Evolutionary conservation across 2,888 invertebrate species (phyloP), one percentile per base, ranked within the genome.

Genomic region (Stenoptilia bipunctidactyla): DNA sequence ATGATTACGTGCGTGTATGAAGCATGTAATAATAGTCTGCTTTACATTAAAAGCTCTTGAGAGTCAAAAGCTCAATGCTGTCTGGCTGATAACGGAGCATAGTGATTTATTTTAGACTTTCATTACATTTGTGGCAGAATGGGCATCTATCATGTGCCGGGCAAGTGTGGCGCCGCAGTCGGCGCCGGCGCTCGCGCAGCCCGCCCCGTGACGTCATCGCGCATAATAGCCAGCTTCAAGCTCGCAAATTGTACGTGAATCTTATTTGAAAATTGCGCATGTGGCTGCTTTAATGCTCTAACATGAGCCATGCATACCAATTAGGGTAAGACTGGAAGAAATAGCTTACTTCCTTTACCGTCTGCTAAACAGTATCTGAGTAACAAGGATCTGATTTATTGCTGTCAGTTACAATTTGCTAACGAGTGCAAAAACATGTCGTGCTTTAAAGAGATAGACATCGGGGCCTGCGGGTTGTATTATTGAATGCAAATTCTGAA

Each of bases 351-450:
- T 60, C 56, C 56, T 60, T 46, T 46, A 38, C 44, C 42, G 45
- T 44, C 41, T 42, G 43, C 44, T 46, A 52, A 52, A 45, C 46
- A 49, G 48, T 49, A 53, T 46, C 48, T 53, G 20, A 5, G 50
- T 56, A 61, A 62, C 58, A 46, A 58, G 12, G 63, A 58, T 63
- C 57, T 61, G 66, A 73, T 70, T 72, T 64, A 64, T 60, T 58
- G 59, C 62, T 66, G 75, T 68, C 73, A 65, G 64, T 68, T 68
- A 61, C 68, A 75, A 76, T 79, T 75, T 75, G 72, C 70, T 72
- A 75, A 72, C 71, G 66, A 71, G 67, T 73, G 70, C 64, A 65
- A 65, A n/a, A 67, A 66, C 68, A 65, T 66, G 68, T 66, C 68
- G 62, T 64, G 59, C 64, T 53, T 64, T 52, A 49, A 50, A 52